Evolutionary conservation across 1,140 invertebrate species (phyloP).

Genomic region (Leucophenga varia): DNA sequence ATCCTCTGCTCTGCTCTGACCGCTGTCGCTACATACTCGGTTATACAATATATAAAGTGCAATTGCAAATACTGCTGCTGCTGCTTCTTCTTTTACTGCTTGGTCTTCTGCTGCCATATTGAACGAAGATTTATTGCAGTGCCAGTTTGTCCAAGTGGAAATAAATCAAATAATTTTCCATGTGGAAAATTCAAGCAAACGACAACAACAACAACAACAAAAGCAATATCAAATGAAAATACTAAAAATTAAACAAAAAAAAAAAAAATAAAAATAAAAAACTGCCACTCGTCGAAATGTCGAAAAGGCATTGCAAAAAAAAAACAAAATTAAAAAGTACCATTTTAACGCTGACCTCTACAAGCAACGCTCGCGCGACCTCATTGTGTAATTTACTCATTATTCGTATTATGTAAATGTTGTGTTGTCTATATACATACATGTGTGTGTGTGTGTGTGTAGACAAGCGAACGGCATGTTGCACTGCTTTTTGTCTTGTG

Average conservation of each 20-base stretch:
- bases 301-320: constrained; percentile 11
- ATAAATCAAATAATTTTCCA: constrained; percentile 56
- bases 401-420: constrained; percentile 28
- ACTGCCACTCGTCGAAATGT: too few relatives aligned
- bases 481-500: too few relatives aligned
- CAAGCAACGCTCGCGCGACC: constrained; percentile 19
- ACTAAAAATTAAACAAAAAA: constrained; percentile 19
- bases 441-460: too few relatives aligned
- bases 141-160: constrained; percentile 53
- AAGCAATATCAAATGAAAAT: constrained; percentile 10
- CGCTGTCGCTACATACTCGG: too few relatives aligned
- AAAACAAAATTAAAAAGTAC: constrained; percentile 31
- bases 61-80: constrained; percentile 8
- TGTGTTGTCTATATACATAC: too few relatives aligned
- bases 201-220: constrained; percentile 13
- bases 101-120: constrained; percentile 37
- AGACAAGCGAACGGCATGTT: too few relatives aligned
- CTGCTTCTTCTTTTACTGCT: not conserved
- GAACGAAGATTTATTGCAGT: constrained; percentile 55
- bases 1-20: too few relatives aligned
- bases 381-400: constrained; percentile 52
- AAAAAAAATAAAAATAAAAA: constrained; percentile 18
- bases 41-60: too few relatives aligned
- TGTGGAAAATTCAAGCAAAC: constrained; percentile 48
- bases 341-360: constrained; percentile 4